Evolutionary conservation across 2,797 vertebrate genomes (phyloP), one percentile per base, ranked within the genome.

Genomic region (Coccyzus lansbergi): DNA sequence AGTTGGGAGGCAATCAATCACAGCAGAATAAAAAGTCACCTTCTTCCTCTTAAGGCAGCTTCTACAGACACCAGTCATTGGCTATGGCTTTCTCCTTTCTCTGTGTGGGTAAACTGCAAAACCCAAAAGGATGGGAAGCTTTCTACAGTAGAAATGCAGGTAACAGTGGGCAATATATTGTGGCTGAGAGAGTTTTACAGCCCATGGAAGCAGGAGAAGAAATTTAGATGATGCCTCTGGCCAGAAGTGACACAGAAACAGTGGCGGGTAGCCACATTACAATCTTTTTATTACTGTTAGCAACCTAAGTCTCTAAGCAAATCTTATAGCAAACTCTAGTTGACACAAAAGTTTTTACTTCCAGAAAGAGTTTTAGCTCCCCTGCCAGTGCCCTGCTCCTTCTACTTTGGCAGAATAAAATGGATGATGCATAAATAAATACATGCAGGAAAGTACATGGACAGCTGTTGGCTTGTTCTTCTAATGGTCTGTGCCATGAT

Each of bases 311-410:
- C 48, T 83, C 71, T n/a, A 31, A 91, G 81, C 4, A 69, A 59
- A 71, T 75, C 28, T 55, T 56, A 79, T 0, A 2, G 46, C 21
- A 87, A 77, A 56, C 20, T 82, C 20, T 21, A 68, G 11, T 65
- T 55, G 82, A 67, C 33, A 17, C 21, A 15, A 67, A 69, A 76
- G 40, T 68, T 56, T 81, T 84, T 64, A 72, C 36, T 76, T 79
- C 25, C 56, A 84, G 40, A 29, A 72, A 69, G 15, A 77, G 33
- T 82, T 86, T 86, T 28, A 88, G 11, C 12, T 52, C 12, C 10
- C 12, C 15, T 4, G 1, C 4, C 0, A 0, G 24, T 4, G 4
- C 9, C 10, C 25, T 65, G 14, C 19, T 75, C 42, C 26, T 72
- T 38, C 63, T 79, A 15, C 34, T 91, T 86, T 65, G 75, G 42